Conservation (phyloP, 2,113 vertebrate genomes). For the Otocyon megalotis region DNA sequence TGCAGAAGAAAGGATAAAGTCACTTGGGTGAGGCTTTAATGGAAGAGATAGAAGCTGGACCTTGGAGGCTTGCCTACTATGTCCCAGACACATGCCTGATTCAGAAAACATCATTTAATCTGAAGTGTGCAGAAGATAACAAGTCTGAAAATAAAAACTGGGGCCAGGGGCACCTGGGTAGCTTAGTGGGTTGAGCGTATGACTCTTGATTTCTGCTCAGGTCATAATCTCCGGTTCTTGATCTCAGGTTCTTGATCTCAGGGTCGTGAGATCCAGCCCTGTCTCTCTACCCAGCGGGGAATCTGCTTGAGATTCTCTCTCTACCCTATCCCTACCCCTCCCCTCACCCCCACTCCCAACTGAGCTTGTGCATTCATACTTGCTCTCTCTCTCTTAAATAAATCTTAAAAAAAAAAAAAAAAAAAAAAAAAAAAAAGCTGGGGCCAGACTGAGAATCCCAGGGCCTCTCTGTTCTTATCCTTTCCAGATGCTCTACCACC, state of each 20-base stretch:
- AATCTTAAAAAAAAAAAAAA: not conserved
- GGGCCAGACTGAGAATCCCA: not conserved
- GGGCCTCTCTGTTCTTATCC: not conserved
- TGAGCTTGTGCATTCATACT: too few relatives aligned
- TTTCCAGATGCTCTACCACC: not conserved
- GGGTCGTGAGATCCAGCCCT: not conserved
- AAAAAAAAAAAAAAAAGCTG: constrained; percentile 17
- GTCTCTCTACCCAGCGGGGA: not conserved
- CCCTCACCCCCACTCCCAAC: too few relatives aligned
- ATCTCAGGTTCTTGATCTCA: not conserved
- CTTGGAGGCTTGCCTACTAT: constrained; percentile 15
- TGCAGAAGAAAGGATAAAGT: constrained; percentile 1
- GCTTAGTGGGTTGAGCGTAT: not conserved
- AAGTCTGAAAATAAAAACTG: constrained; percentile 14
- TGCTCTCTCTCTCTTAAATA: not conserved
- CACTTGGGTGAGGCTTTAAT: not conserved
- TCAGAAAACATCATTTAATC: constrained; percentile 61
- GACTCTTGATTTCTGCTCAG: not conserved
- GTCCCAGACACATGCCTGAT: constrained; percentile 49
- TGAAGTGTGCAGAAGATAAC: constrained; percentile 57
- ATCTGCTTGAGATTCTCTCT: not conserved
- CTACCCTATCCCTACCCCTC: not conserved
- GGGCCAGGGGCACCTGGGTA: not conserved
- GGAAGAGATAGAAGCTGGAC: constrained; percentile 21
- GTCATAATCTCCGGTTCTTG: not conserved